Base-by-base conservation (phyloP, 2,797 vertebrate genomes). In the Danio kyathit region DNA sequence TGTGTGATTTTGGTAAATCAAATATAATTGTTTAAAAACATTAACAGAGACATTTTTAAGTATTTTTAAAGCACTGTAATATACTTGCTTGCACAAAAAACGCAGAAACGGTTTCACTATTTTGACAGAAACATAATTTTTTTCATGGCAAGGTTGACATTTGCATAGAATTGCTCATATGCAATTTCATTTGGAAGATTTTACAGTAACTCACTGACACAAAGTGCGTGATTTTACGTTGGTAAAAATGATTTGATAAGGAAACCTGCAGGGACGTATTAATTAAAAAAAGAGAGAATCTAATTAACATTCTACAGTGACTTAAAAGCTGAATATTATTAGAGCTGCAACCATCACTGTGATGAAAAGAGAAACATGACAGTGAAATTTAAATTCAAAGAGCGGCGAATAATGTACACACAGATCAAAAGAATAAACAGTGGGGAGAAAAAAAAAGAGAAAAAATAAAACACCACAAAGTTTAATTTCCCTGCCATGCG, bases 251-350 rank as follows among this genome's bases (percentile, higher is more conserved):
- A 94, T 93, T 92, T 93, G 90, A 92, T 94, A 89, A 82, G 86
- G 91, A 95, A 95, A 94, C 92, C 94, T 94, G 94, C 88, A 91
- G 94, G 92, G 94, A 94, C 91, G 91, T 92, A 94, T 95, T 94
- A 94, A 95, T 95, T 93, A 92, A 94, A 94, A 93, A 90, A 90
- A 93, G 83, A 83, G 82, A 82, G 71, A 86, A 90, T 91, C 89
- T 94, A 93, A 95, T 95, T 95, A 94, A 92, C 93, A 95, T 95
- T 94, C 94, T 91, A 82, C 91, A 91, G 92, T 94, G 94, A 93
- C 93, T 93, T 92, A 94, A 95, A 94, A 94, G 92, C 92, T 93
- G 93, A 94, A 94, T 93, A 93, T 94, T 94, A 95, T 94, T 95
- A 94, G 90, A 94, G 93, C 90, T 86, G 91, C 91, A 92, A 90